These are phyloP conservation scores for Pentalonia nigronervosa DNA, from an alignment of 1,140 invertebrate genomes.

Conservation along the genomic window DNA sequence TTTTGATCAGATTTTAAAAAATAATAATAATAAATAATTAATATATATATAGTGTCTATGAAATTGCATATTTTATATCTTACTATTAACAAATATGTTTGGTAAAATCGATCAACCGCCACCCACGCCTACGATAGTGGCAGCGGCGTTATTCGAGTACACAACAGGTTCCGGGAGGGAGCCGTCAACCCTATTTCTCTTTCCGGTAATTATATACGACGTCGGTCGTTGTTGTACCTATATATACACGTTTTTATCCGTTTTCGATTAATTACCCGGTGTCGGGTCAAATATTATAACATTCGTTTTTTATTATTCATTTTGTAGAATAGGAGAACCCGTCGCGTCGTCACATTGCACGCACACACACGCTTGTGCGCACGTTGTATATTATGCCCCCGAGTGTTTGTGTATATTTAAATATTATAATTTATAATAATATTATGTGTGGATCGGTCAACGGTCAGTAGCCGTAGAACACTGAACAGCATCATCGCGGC, in stretches of 20 bases:
- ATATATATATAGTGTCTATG: background rate
- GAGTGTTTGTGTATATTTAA: background rate
- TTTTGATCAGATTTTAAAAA: background rate
- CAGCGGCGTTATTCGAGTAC: background rate
- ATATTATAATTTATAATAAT: conserved; percentile 11
- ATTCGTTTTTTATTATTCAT: background rate
- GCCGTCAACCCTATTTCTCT: background rate
- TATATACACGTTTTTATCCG: background rate
- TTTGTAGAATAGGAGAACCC: background rate
- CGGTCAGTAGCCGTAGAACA: background rate
- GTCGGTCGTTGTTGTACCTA: background rate
- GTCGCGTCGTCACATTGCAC: background rate
- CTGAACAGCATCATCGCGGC: background rate
- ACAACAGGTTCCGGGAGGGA: background rate
- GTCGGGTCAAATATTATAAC: background rate
- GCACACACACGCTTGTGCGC: background rate
- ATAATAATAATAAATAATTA: background rate
- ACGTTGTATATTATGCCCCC: background rate
- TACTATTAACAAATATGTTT: background rate
- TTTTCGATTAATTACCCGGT: background rate
- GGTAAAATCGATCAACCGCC: background rate
- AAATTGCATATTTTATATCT: background rate
- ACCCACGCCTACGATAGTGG: background rate
- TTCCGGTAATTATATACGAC: conserved; percentile 9
- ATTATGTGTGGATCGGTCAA: background rate